Evolutionary conservation across 2,888 invertebrate species (phyloP).

Genomic region (Adela reaumurella): DNA sequence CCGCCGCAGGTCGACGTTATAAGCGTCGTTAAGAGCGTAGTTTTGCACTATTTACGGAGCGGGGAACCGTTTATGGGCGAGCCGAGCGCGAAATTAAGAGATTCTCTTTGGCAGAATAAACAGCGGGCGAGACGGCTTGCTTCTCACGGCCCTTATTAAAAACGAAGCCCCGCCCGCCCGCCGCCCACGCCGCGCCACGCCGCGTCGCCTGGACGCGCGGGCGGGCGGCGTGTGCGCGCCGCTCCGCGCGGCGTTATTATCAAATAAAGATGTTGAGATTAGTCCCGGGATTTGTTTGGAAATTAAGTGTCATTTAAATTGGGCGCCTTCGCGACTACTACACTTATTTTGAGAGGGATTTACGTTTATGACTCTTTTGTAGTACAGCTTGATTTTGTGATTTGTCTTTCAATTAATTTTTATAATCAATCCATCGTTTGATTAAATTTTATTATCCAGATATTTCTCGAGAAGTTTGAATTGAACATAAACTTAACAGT

Average conservation of each 20-base stretch:
- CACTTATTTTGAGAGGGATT: too few species aligned
- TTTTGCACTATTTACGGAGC: slow-evolving; percentile 24
- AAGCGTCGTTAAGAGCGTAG: slow-evolving; percentile 6
- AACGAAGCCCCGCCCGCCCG: not conserved
- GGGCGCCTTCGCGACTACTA: too few species aligned
- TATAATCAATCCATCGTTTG: too few species aligned
- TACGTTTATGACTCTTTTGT: too few species aligned
- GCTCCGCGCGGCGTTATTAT: slow-evolving; percentile 16
- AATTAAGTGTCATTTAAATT: slow-evolving; percentile 9
- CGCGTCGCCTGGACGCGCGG: too few species aligned
- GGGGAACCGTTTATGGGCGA: slow-evolving; percentile 19
- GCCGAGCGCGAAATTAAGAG: slow-evolving; percentile 43
- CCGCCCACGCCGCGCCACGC: not conserved
- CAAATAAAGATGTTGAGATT: slow-evolving; percentile 33
- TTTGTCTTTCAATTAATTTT: too few species aligned
- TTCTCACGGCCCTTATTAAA: slow-evolving; percentile 31
- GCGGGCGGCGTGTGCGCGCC: not conserved
- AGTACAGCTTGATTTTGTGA: too few species aligned
- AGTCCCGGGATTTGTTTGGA: slow-evolving; percentile 25
- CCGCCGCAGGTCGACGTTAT: not conserved
- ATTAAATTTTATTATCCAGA: too few species aligned
- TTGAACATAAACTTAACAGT: too few species aligned
- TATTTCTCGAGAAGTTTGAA: too few species aligned
- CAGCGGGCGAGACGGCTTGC: slow-evolving; percentile 23
- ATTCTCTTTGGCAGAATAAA: slow-evolving; percentile 33